phyloP scores from a whole-genome alignment of 2,888 invertebrate species.

The Crossocerus cetratus region DNA sequence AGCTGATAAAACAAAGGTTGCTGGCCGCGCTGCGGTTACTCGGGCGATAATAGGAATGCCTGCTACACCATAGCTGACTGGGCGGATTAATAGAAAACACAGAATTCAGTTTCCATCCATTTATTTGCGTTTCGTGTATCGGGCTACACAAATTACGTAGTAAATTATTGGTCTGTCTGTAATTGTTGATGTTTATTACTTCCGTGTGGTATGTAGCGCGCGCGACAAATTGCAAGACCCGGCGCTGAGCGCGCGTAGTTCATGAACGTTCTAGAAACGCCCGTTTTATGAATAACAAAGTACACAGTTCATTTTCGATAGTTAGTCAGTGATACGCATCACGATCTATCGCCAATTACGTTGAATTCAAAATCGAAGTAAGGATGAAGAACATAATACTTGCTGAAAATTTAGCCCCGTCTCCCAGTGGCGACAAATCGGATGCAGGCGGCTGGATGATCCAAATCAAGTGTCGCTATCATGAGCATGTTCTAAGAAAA shows the following conservation, averaged over 20 bases:
- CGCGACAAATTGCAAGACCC: constrained; percentile 18
- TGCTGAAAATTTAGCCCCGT: constrained; percentile 3
- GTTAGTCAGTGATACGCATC: background rate
- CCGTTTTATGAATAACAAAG: constrained; percentile 22
- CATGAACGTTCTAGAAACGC: constrained; percentile 22
- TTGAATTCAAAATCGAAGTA: background rate
- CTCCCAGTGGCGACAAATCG: constrained; percentile 13
- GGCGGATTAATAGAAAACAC: background rate
- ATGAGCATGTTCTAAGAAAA: constrained; percentile 56
- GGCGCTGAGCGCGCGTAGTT: constrained; percentile 4
- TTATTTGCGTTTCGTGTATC: constrained; percentile 66
- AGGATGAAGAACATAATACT: background rate
- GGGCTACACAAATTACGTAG: constrained; percentile 66
- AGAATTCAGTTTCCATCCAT: constrained; percentile 54
- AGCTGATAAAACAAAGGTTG: background rate
- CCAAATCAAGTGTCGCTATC: constrained; percentile 44
- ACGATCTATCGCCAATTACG: background rate
- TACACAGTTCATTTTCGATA: constrained; percentile 8
- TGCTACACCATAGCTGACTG: background rate
- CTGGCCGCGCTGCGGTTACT: constrained; percentile 50
- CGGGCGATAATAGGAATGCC: constrained; percentile 4
- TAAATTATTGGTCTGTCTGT: constrained; percentile 70
- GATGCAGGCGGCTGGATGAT: constrained; percentile 11
- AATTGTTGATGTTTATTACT: constrained; percentile 33
- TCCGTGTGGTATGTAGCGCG: constrained; percentile 10